Percentiles rank a stretch among this genome's conserved stretches.
These are phyloP conservation scores for Anguilla obscura DNA, from an alignment of 2,797 vertebrate species.

Conservation along the genomic window DNA sequence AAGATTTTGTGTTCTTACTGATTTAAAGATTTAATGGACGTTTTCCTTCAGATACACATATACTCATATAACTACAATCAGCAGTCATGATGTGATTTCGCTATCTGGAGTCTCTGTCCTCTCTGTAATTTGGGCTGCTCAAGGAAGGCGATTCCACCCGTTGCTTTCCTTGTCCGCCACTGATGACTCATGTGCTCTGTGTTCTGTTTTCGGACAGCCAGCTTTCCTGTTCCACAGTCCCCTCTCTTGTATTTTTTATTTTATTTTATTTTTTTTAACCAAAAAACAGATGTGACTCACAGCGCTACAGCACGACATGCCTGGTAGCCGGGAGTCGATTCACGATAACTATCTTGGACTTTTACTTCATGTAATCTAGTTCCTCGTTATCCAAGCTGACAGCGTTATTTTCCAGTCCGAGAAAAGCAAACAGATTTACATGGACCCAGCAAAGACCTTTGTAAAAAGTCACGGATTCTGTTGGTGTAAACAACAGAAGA, in stretches of 20 bases:
- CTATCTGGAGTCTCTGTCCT: background rate
- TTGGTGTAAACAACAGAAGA: constrained; percentile 20
- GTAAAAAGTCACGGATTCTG: background rate
- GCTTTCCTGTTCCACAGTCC: background rate
- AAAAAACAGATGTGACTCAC: constrained; percentile 36
- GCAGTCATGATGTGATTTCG: constrained; percentile 15
- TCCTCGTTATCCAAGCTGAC: constrained; percentile 21
- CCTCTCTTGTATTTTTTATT: constrained; percentile 16
- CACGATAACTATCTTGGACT: constrained; percentile 39
- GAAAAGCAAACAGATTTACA: constrained; percentile 23
- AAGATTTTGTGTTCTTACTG: too few relatives aligned
- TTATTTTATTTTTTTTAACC: constrained; percentile 10
- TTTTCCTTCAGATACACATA: too few relatives aligned
- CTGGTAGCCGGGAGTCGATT: constrained; percentile 22
- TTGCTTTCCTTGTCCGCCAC: background rate
- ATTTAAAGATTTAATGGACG: background rate
- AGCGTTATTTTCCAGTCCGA: constrained; percentile 17
- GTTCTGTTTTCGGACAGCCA: constrained; percentile 17
- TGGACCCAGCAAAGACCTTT: constrained; percentile 21
- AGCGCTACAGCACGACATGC: background rate
- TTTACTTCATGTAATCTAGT: constrained; percentile 37
- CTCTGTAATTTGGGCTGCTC: constrained; percentile 25
- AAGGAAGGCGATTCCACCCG: background rate
- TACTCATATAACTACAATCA: background rate
- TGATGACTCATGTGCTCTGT: constrained; percentile 32